Evolutionary conservation across 2,797 vertebrate genomes (phyloP).

Genomic region (Anabas testudineus): DNA sequence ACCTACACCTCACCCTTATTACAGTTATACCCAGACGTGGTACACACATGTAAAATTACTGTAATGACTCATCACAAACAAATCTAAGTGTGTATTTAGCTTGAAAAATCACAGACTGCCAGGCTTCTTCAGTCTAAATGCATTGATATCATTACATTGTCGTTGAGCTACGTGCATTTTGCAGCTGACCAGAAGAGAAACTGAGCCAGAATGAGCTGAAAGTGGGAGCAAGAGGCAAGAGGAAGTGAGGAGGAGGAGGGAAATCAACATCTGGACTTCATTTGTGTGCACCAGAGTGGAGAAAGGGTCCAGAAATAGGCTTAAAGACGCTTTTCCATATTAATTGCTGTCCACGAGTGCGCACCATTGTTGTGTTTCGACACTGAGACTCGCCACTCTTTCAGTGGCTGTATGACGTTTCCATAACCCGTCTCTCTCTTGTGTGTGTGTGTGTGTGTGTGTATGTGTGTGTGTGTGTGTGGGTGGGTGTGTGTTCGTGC

Average conservation of each 20-base stretch:
- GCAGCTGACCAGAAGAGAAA: conserved; percentile 21
- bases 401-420: conserved; percentile 45
- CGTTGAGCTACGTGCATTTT: conserved; percentile 10
- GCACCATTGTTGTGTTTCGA: conserved; percentile 23
- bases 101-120: no score
- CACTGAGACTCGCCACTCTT: conserved; percentile 8
- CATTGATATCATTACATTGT: background rate
- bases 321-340: conserved; percentile 51
- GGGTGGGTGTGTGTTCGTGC: conserved; percentile 22
- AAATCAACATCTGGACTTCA: conserved; percentile 87
- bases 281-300: conserved; percentile 63
- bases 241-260: conserved; percentile 81
- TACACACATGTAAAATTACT: background rate
- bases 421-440: background rate
- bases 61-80: conserved; percentile 31
- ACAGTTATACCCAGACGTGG: conserved; percentile 23
- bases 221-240: no score
- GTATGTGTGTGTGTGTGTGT: conserved; percentile 38
- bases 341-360: conserved; percentile 41
- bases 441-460: conserved; percentile 14
- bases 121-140: background rate
- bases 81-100: accelerated
- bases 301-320: conserved; percentile 57
- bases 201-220: conserved; percentile 28
- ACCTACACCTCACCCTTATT: conserved; percentile 55